Evolutionary conservation across 2,888 invertebrate species (phyloP), one percentile per base, ranked within the genome.

Genomic region (Cactoblastis cactorum): DNA sequence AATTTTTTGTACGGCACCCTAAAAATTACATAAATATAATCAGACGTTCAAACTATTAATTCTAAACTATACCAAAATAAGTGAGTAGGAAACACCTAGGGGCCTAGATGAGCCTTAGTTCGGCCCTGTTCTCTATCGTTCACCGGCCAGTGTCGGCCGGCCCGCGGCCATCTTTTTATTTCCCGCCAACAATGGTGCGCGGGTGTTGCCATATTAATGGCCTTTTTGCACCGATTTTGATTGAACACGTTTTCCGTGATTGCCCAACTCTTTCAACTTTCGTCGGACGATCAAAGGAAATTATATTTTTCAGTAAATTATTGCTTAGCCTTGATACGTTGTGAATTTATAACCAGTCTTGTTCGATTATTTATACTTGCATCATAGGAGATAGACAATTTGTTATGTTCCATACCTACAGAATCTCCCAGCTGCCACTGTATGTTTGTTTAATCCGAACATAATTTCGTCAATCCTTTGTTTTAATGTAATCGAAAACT

Each of bases 111-210:
- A 22, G 28, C 28, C 28, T 6, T 6, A 28, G 28, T 28, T 15
- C 35, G 35, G 1, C 12, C 35, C 34, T 14, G 34, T 35, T 14
- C 14, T 4, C 34, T 9, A 37, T 17, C 37, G 37, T 37, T 9
- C 37, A 37, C 17, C 17, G 17, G 37, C 37, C 37, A 11, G 17
- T 37, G 37, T 37, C n/a, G n/a, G 37, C 5, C 66, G 19, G 65
- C 67, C 72, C 67, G 69, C 63, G 63, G 74, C 77, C 76, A 77
- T 77, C 69, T 73, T 77, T 77, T 75, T 74, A 58, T 77, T 67
- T 66, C 69, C 69, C 74, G 69, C 69, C 71, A 71, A 77, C 75
- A 74, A 74, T 76, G 65, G 66, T 64, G 62, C 62, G 62, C 69
- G 63, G 60, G 67, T 76, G 77, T 73, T 77, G 74, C 76, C 73